Percentiles rank a stretch among this genome's conserved stretches.
Evolutionary conservation across 2,113 vertebrate species (phyloP).

Genomic region (Atractosteus spatula): DNA sequence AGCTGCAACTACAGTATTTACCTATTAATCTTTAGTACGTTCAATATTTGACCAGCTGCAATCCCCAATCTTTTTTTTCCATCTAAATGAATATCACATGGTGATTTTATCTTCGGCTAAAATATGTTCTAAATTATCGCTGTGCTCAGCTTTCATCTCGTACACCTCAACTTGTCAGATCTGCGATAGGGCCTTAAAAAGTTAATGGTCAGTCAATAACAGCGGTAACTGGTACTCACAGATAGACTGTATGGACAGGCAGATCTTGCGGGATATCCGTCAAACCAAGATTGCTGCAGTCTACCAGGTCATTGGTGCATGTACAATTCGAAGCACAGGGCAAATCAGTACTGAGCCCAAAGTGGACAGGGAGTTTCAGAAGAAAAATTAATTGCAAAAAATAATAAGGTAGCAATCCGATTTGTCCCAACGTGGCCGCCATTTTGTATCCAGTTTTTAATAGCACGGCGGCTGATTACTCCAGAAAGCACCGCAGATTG

Average conservation of each 20-base stretch:
- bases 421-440: slow-evolving; percentile 75
- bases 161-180: too few relatives aligned
- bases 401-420: slow-evolving; percentile 54
- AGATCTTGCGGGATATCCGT: slow-evolving; percentile 69
- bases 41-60: too few relatives aligned
- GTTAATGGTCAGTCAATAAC: too few relatives aligned
- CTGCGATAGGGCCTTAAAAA: too few relatives aligned
- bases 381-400: slow-evolving; percentile 56
- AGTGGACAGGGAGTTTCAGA: slow-evolving; percentile 40
- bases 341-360: slow-evolving; percentile 39
- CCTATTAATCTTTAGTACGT: too few relatives aligned
- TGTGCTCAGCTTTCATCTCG: too few relatives aligned
- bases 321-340: slow-evolving; percentile 75
- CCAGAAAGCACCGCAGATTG: slow-evolving; percentile 41
- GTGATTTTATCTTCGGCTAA: too few relatives aligned
- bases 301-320: slow-evolving; percentile 71
- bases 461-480: slow-evolving; percentile 56
- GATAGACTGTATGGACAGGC: slow-evolving; percentile 75
- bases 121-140: too few relatives aligned
- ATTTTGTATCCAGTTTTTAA: slow-evolving; percentile 84
- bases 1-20: too few relatives aligned
- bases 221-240: slow-evolving; percentile 72
- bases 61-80: too few relatives aligned
- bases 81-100: too few relatives aligned
- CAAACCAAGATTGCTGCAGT: slow-evolving; percentile 75